Base-by-base conservation (phyloP, 2,797 vertebrate genomes). In the Podargus strigoides region DNA sequence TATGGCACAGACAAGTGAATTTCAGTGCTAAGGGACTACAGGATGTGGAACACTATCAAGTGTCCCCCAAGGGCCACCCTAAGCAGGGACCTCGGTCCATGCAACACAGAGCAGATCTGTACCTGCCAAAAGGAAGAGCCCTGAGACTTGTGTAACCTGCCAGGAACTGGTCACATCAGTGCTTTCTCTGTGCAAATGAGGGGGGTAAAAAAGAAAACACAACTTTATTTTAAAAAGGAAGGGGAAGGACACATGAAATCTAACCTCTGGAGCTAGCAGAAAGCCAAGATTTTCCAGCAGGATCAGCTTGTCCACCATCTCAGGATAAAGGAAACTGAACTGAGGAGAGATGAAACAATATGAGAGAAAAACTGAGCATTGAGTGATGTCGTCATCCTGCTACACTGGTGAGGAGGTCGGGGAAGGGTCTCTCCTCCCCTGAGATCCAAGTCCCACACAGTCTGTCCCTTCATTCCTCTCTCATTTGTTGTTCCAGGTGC, bases 271-370 rank as follows among this genome's bases (percentile, higher is more conserved):
- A 59, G 85, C 97, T 53, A 98, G 98, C 20, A 96, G 42, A 95
- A 99, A 98, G 30, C 98, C 98, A 8, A 47, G 56, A 3, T 96
- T 93, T 87, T 99, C 99, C 96, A 99, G 96, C 49, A 99, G 95
- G 52, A 99, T 95, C 34, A 99, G n/a, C 46, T 97, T 97, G 21
- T 99, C 98, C 93, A 99, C 98, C 98, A 98, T 98, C 95, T 99
- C 98, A 1, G 99, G 99, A 97, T 98, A 99, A 91, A 98, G 47
- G 24, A 98, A 98, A 70, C 98, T 97, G 87, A 99, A 98, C 99
- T 99, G 91, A 41, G 32, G 90, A 93, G 39, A 55, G 30, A 37
- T 19, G 17, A 93, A 90, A 89, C 30, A 82, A 34, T 42, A 60
- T 36, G 30, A 89, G 34, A 83, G 26, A 72, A 70, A 87, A 77